These are phyloP conservation scores for Eidolon helvum DNA, from an alignment of 2,113 vertebrate species.

Conservation along the genomic window DNA sequence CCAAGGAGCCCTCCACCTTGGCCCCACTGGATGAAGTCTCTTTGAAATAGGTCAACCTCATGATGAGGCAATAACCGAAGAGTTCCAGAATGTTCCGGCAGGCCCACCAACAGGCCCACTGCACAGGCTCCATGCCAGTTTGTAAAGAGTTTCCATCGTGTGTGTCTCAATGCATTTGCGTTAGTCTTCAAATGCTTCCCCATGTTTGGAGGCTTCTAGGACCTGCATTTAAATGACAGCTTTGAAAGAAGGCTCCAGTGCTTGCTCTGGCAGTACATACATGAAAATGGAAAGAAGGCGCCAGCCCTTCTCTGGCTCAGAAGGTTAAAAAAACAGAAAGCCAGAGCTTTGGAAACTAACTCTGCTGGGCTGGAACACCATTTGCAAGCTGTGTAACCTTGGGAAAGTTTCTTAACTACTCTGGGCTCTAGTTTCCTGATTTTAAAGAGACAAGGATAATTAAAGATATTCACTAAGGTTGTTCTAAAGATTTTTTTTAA, in stretches of 20 bases:
- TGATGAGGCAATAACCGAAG: background rate
- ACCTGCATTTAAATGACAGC: background rate
- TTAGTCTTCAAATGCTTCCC: background rate
- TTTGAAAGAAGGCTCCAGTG: background rate
- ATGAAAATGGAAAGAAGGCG: background rate
- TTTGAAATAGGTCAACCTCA: background rate
- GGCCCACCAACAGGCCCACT: background rate
- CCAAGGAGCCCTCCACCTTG: background rate
- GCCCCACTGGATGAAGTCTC: background rate
- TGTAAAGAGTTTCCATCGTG: background rate
- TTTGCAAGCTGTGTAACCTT: background rate
- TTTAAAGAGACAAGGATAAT: background rate
- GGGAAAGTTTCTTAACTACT: background rate
- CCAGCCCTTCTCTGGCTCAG: background rate
- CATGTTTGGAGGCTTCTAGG: background rate
- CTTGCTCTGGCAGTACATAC: no score
- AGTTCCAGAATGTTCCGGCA: background rate
- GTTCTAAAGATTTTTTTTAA: background rate
- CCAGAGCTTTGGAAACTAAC: background rate
- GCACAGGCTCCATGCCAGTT: background rate
- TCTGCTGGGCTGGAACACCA: background rate
- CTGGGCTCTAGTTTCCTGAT: background rate
- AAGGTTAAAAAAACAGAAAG: background rate
- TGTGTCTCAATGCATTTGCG: accelerated
- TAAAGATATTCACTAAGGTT: background rate